These are phyloP conservation scores for Bombyx huttoni DNA, from an alignment of 2,888 invertebrate genomes.

Conservation along the genomic window DNA sequence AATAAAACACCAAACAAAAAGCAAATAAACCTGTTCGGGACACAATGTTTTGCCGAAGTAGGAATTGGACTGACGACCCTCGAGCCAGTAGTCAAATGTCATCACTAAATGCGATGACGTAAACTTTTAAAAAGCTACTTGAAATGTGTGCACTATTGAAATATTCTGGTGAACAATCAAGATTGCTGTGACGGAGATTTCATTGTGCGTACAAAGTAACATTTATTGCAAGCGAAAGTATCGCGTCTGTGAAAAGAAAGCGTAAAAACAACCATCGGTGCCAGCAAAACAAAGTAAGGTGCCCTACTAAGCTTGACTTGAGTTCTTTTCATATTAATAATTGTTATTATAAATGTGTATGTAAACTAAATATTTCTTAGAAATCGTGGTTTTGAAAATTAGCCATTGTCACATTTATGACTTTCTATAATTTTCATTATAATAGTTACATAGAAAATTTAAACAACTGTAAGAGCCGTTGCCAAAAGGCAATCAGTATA, in stretches of 20 bases:
- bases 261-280: slow-evolving; percentile 37
- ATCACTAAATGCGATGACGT: slow-evolving; percentile 19
- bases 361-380: not conserved
- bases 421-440: too few species aligned
- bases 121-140: slow-evolving; percentile 19
- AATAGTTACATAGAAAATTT: too few species aligned
- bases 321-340: slow-evolving; percentile 2
- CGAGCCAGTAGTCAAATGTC: not conserved
- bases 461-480: too few species aligned
- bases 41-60: too few species aligned
- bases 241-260: slow-evolving; percentile 41
- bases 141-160: slow-evolving; percentile 37
- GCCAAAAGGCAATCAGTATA: too few species aligned
- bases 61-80: too few species aligned
- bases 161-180: slow-evolving; percentile 39
- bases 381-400: not conserved
- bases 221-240: slow-evolving; percentile 47
- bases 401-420: too few species aligned
- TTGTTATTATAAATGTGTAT: slow-evolving; percentile 6
- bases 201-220: slow-evolving; percentile 35
- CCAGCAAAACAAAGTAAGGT: slow-evolving; percentile 33
- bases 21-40: too few species aligned
- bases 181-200: slow-evolving; percentile 31
- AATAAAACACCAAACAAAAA: too few species aligned
- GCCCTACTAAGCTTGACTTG: slow-evolving; percentile 24